Evolutionary conservation across 2,888 invertebrate genomes (phyloP).

Genomic region (Phanerotoma sp.): DNA sequence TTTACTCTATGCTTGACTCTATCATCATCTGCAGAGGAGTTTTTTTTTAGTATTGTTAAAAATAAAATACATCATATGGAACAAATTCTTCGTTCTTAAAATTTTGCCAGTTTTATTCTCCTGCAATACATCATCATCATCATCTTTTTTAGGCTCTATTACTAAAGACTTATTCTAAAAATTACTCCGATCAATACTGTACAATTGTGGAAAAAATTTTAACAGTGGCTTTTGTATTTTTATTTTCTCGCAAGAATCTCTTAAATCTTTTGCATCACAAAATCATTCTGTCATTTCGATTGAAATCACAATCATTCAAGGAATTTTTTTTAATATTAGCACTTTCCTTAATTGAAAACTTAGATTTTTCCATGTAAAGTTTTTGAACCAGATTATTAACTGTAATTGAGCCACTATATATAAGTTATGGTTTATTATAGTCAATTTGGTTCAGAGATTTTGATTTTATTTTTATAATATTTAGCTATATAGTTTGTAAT

Average conservation of each 20-base stretch:
- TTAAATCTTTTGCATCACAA: conserved; percentile 17
- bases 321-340: not conserved
- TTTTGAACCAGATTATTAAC: not conserved
- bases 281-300: conserved; percentile 12
- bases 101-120: conserved; percentile 1
- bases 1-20: conserved; percentile 19
- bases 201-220: conserved; percentile 18
- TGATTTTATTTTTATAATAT: not conserved
- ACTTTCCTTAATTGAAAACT: not conserved
- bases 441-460: not conserved
- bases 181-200: conserved; percentile 10
- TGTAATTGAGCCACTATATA: not conserved
- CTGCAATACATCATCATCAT: not conserved
- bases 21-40: conserved; percentile 29
- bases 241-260: conserved; percentile 18
- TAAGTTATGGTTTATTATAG: not conserved
- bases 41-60: conserved; percentile 21
- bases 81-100: conserved; percentile 24
- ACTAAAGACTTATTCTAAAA: not conserved
- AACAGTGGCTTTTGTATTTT: conserved; percentile 15
- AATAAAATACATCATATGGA: conserved; percentile 27
- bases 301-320: not conserved
- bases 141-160: not conserved
- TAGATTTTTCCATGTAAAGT: not conserved
- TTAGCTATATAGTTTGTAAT: not conserved